phyloP scores from a whole-genome alignment of 2,888 invertebrate species.

The Girardia tigrina region DNA sequence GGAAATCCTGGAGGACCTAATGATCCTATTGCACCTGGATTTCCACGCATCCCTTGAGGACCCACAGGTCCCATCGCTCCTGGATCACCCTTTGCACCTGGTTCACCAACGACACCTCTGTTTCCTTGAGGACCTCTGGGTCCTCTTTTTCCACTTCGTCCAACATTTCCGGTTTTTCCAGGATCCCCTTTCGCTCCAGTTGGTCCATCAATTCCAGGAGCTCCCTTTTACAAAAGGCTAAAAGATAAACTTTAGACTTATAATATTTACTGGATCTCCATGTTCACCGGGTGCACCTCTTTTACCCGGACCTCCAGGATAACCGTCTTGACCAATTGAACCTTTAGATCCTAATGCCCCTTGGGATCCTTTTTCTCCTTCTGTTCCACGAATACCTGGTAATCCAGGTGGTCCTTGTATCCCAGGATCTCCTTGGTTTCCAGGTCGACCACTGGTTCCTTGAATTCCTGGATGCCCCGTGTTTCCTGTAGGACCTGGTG shows the following conservation, averaged over 20 bases:
- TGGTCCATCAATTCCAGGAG: background rate
- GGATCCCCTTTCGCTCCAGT: background rate
- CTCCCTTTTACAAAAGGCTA: background rate
- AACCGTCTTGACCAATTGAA: background rate
- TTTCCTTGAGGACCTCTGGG: background rate
- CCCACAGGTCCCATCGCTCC: background rate
- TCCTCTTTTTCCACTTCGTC: background rate
- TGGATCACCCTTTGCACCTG: background rate
- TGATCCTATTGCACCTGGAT: background rate
- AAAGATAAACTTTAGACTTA: background rate
- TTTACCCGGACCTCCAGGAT: background rate
- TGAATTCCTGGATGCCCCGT: slow-evolving; percentile 8
- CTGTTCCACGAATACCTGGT: background rate
- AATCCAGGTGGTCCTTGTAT: background rate
- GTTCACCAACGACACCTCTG: background rate
- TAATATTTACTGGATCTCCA: background rate
- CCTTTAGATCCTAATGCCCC: background rate
- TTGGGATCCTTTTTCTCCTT: slow-evolving; percentile 11
- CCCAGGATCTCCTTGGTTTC: slow-evolving; percentile 17
- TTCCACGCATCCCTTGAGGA: background rate
- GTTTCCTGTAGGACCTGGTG: background rate
- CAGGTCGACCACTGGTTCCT: slow-evolving; percentile 25
- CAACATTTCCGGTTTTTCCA: slow-evolving; percentile 17
- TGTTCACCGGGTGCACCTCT: background rate
- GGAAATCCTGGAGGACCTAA: background rate